Evolutionary conservation across 2,888 invertebrate species (phyloP), one percentile per base, ranked within the genome.

Genomic region (Galeruca laticollis): DNA sequence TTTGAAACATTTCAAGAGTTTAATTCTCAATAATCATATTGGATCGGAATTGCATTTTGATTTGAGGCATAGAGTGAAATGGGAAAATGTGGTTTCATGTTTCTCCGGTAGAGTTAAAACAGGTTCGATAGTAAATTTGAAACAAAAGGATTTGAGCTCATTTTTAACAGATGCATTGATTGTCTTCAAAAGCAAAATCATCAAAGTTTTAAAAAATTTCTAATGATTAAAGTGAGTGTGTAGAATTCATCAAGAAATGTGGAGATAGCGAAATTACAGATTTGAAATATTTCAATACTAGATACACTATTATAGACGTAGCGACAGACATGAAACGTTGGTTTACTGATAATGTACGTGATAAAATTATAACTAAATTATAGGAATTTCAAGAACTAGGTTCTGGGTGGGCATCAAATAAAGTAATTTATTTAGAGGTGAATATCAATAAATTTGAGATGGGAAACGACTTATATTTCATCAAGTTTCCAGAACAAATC

Each of bases 381-480:
- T 73, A 73, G 40, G 76, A 78, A 60, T 79, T 79, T 54, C 76
- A 80, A 66, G 75, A 77, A 62, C 66, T 72, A n/a, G 73, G 73
- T 59, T 73, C 70, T 10, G 78, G 77, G 0, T 78, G 75, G 75
- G 60, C 73, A 2, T 52, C 79, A 21, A 63, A 65, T 20, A 51
- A 59, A 21, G 69, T 78, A 26, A 66, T 75, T 31, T 73, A 71
- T 59, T 20, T 78, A 20, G 71, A 69, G 21, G 18, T 79, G 13
- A 75, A 77, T 61, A 77, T 78, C 2, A 78, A 75, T 57, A 74
- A 76, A 67, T 76, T 70, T 49, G 51, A 63, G 69, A 69, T 60
- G 71, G 73, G 47, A 26, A 73, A 62, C 51, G 68, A 18, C 69
- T 76, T 60, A 59, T 77, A 77, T 13, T 78, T 73, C 62, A 75